Base-by-base conservation (phyloP, 2,888 invertebrate species). In the Cremastinae sp. region DNA sequence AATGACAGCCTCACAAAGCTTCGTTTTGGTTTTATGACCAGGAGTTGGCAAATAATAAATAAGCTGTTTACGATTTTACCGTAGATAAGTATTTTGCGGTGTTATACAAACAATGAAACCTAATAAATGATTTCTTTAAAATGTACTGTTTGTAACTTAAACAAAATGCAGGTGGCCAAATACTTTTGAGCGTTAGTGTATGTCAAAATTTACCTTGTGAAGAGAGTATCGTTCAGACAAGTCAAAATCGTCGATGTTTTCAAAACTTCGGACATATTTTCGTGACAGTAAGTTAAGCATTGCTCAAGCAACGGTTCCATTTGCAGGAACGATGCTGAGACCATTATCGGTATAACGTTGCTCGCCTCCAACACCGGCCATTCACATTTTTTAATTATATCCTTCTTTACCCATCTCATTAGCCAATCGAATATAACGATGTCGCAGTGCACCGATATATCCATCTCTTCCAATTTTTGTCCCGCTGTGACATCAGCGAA, bases 391-490 rank as follows among this genome's bases (percentile, higher is more conserved):
- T 93, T 90, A 74, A 93, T 91, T 0, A 92, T 90, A 82, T 95
- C 95, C 34, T 93, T 92, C 89, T 97, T 97, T n/a, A 98, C 96
- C 96, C 98, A 98, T 79, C 94, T 94, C 95, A 98, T 97, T 64
- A 98, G 91, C 97, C 98, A 98, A 84, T 98, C 98, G 90, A 98
- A 98, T 77, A 98, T 97, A 88, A 95, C 93, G 71, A 98, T 95
- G 90, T 98, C 98, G 88, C 98, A 98, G 88, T 98, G 98, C 0
- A 98, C 98, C 0, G 97, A 97, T 81, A 98, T 98, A 85, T 98
- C 98, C 93, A 98, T 97, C 84, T 98, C 97, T 85, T 96, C 95
- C 5, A 96, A 90, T 71, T 94, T 92, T 87, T 96, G 96, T 0
- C 93, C 96, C 12, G 94, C 93, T 0, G 96, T 96, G 2, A 97